These are phyloP conservation scores for Spea multiplicata DNA, from an alignment of 2,113 vertebrate genomes.

Conservation along the genomic window DNA sequence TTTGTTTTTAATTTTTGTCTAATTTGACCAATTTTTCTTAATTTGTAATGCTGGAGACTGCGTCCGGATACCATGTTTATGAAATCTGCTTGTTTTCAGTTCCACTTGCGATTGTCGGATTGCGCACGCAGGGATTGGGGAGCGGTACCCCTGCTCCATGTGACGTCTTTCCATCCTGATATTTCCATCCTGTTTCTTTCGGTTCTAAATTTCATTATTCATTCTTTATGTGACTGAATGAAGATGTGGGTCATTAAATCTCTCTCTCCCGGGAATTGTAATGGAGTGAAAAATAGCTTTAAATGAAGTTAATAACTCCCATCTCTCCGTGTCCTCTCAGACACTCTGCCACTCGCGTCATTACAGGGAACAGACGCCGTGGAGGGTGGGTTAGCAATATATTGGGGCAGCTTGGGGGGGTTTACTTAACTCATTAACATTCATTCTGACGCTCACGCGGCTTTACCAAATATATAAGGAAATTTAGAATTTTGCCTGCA, in stretches of 20 bases:
- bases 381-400: not conserved
- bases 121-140: no score
- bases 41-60: no score
- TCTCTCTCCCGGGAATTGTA: constrained; percentile 31
- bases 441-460: no score
- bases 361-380: not conserved
- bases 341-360: constrained; percentile 16
- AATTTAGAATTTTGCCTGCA: no score
- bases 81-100: no score
- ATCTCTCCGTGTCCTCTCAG: constrained; percentile 17
- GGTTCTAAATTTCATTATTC: constrained; percentile 23
- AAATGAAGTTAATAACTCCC: constrained; percentile 40
- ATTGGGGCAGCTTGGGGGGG: not conserved
- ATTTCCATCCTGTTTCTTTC: not conserved
- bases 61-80: no score
- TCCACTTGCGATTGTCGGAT: no score
- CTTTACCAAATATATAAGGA: no score
- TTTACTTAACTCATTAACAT: no score
- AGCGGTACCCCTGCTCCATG: not conserved
- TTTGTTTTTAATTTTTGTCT: no score
- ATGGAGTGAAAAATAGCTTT: constrained; percentile 40
- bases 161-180: not conserved
- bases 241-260: constrained; percentile 32
- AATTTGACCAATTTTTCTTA: no score
- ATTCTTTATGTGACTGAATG: constrained; percentile 27